These are phyloP conservation scores for Spicauda simplicius DNA, from an alignment of 2,888 invertebrate species.

Conservation along the genomic window DNA sequence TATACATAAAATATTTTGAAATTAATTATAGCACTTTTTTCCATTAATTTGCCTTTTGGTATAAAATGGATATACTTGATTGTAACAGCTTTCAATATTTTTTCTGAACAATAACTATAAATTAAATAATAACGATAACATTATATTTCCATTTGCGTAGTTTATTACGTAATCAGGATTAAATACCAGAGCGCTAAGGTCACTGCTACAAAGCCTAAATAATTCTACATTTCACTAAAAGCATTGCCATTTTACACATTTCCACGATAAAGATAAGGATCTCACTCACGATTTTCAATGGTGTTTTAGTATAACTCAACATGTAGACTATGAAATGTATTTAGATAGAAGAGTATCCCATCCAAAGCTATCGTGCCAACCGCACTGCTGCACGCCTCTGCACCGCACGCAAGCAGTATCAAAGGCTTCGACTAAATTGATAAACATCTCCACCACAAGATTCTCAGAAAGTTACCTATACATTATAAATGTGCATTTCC, in stretches of 20 bases:
- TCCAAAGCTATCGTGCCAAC: constrained; percentile 25
- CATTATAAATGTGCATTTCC: background rate
- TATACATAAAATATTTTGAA: too few relatives aligned
- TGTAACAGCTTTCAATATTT: too few relatives aligned
- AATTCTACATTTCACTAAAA: background rate
- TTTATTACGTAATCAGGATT: background rate
- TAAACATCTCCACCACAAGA: constrained; percentile 28
- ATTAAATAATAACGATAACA: background rate
- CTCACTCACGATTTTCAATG: background rate
- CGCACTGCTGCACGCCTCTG: constrained; percentile 18
- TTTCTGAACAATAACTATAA: too few relatives aligned
- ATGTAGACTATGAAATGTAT: constrained; percentile 9
- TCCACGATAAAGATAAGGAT: background rate
- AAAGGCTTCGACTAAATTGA: constrained; percentile 33
- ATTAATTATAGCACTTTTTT: too few relatives aligned
- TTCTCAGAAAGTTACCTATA: constrained; percentile 11
- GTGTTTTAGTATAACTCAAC: background rate
- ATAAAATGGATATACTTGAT: too few relatives aligned
- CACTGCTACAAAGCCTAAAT: background rate
- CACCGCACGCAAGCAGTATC: constrained; percentile 17
- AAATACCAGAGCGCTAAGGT: background rate
- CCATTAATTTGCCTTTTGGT: too few relatives aligned
- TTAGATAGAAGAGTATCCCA: background rate
- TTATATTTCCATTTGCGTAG: background rate
- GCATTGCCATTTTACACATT: background rate